A percentile compares a stretch with the other conserved stretches of the same genome.
phyloP scores from a whole-genome alignment of 2,113 vertebrate genomes.

The Myrmecobius fasciatus region DNA sequence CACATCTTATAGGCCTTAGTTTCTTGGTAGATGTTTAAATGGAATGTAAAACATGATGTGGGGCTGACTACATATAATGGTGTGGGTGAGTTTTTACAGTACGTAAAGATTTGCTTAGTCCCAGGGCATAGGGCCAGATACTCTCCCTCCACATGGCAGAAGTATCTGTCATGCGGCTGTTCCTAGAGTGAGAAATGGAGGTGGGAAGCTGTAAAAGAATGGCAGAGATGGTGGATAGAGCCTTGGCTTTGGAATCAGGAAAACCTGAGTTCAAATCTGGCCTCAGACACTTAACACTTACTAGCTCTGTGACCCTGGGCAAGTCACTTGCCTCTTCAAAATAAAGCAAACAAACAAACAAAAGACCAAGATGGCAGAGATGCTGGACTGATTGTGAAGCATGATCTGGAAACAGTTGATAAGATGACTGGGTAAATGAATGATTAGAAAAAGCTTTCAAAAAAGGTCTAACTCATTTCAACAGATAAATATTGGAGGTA shows the following conservation, averaged over 20 bases:
- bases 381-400: not conserved
- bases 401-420: not conserved
- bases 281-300: too few species aligned
- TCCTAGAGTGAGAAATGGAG: not conserved
- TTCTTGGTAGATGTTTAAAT: not conserved
- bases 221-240: not conserved
- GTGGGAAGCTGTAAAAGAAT: not conserved
- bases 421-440: not conserved
- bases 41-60: not conserved
- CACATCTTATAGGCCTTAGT: not conserved
- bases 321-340: too few species aligned
- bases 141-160: not conserved
- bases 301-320: too few species aligned
- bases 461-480: not conserved
- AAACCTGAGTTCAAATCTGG: too few species aligned
- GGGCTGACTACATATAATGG: not conserved
- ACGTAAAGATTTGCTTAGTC: not conserved
- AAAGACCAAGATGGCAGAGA: too few species aligned
- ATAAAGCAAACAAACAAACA: too few species aligned
- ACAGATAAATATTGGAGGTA: not conserved
- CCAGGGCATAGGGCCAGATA: not conserved
- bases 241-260: not conserved
- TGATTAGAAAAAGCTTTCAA: not conserved
- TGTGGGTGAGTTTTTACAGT: not conserved
- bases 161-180: not conserved